These are phyloP conservation scores for Australoheros facetus DNA, from an alignment of 2,797 vertebrate genomes.

Conservation along the genomic window DNA sequence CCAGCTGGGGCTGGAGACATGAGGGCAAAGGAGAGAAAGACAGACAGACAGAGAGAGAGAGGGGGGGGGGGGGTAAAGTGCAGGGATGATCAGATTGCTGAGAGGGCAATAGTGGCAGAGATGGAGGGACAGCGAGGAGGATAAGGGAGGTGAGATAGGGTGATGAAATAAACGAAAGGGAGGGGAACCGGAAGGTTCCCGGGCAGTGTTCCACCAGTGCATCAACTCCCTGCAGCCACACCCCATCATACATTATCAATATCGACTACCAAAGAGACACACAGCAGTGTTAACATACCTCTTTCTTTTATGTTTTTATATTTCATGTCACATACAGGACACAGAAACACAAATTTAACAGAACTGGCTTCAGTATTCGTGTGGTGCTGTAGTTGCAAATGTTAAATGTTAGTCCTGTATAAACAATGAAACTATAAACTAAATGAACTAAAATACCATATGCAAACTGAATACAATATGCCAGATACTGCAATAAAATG, in stretches of 20 bases:
- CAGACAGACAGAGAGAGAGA: conserved; percentile 12
- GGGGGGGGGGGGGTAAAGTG: conserved; percentile 44
- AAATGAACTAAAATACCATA: background rate
- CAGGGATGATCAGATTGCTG: conserved; percentile 74
- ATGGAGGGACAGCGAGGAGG: conserved; percentile 23
- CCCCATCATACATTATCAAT: conserved; percentile 51
- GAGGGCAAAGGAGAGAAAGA: conserved; percentile 60
- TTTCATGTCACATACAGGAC: background rate
- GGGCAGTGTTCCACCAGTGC: conserved; percentile 67
- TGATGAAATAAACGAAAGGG: conserved; percentile 50
- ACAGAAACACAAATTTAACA: background rate
- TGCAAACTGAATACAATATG: background rate
- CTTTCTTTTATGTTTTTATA: background rate
- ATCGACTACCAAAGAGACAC: conserved; percentile 33
- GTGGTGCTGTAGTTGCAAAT: background rate
- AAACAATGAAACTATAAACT: too few species aligned
- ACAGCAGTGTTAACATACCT: conserved; percentile 7
- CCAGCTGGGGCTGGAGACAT: conserved; percentile 63
- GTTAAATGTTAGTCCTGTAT: background rate
- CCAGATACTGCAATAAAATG: background rate
- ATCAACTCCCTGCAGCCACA: conserved; percentile 70
- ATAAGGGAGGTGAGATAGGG: conserved; percentile 35
- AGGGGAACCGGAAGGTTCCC: conserved; percentile 52
- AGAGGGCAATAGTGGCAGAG: conserved; percentile 66
- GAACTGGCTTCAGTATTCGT: too few species aligned